Conservation (phyloP, 30 jellyfish, hydroid and myxozoan genomes). For the Nemopilema nomurai region DNA sequence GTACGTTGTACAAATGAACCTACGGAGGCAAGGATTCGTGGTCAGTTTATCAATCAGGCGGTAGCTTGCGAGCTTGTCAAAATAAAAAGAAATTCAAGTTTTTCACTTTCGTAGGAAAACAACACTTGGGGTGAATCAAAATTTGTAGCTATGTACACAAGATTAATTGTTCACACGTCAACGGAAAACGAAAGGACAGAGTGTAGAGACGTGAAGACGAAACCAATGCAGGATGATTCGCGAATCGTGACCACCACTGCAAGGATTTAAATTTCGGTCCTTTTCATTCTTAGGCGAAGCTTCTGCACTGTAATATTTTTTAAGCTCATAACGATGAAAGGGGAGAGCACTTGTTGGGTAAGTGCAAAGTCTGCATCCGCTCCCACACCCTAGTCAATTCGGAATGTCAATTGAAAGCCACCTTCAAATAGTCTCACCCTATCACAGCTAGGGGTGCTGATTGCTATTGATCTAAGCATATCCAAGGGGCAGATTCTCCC, state of each 20-base stretch:
- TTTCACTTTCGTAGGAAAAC: neutral
- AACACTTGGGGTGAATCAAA: neutral
- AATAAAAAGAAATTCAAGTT: neutral
- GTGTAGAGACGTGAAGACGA: no score
- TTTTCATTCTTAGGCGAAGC: no score
- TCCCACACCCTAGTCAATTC: neutral
- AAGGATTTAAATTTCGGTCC: no score
- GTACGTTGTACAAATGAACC: conserved; percentile 50
- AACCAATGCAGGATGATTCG: no score
- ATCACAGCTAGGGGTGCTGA: neutral
- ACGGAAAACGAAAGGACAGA: neutral
- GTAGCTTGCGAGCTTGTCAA: neutral
- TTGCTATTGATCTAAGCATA: neutral
- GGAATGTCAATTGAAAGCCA: neutral
- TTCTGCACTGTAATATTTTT: no score
- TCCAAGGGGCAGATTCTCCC: neutral
- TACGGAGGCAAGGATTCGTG: neutral
- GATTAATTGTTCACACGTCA: no score
- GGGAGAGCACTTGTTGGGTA: neutral
- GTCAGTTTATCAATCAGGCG: neutral
- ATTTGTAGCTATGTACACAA: neutral
- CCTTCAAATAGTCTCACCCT: neutral
- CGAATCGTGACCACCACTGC: no score
- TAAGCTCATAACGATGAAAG: no score
- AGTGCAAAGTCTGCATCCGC: neutral